Conservation (phyloP, 2,888 invertebrate species). For the Polyommatus icarus region DNA sequence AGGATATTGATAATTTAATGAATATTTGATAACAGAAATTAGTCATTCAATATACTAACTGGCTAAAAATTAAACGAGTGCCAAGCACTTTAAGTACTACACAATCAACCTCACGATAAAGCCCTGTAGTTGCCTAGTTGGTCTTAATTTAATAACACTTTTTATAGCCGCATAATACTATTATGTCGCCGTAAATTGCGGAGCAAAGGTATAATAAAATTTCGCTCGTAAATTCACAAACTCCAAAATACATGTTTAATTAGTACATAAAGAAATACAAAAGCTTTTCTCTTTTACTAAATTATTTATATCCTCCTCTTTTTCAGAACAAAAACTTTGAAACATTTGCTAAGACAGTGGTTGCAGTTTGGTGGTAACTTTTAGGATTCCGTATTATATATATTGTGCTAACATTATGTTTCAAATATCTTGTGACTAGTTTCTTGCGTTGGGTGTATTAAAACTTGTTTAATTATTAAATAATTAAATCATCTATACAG, state of each 20-base stretch:
- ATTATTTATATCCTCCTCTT: too few relatives aligned
- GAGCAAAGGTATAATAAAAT: conserved; percentile 15
- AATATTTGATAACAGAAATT: too few relatives aligned
- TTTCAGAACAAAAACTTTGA: too few relatives aligned
- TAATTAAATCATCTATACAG: neutral
- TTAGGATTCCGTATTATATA: too few relatives aligned
- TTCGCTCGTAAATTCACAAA: neutral
- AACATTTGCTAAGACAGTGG: too few relatives aligned
- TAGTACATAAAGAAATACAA: neutral
- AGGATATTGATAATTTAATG: too few relatives aligned
- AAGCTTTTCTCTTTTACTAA: neutral
- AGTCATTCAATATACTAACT: too few relatives aligned
- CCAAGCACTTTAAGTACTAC: neutral
- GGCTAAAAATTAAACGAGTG: neutral
- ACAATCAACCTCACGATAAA: neutral
- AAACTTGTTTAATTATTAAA: too few relatives aligned
- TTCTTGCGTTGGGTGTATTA: too few relatives aligned
- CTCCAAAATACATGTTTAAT: neutral
- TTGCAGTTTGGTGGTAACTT: too few relatives aligned
- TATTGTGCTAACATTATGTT: too few relatives aligned
- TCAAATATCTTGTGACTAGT: too few relatives aligned
- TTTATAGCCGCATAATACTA: conserved; percentile 4
- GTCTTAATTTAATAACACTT: neutral
- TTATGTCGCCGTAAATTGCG: conserved; percentile 9
- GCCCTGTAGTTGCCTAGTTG: neutral